These are phyloP conservation scores for Myrmophylax atrothorax DNA, from an alignment of 2,113 vertebrate species.

Conservation along the genomic window DNA sequence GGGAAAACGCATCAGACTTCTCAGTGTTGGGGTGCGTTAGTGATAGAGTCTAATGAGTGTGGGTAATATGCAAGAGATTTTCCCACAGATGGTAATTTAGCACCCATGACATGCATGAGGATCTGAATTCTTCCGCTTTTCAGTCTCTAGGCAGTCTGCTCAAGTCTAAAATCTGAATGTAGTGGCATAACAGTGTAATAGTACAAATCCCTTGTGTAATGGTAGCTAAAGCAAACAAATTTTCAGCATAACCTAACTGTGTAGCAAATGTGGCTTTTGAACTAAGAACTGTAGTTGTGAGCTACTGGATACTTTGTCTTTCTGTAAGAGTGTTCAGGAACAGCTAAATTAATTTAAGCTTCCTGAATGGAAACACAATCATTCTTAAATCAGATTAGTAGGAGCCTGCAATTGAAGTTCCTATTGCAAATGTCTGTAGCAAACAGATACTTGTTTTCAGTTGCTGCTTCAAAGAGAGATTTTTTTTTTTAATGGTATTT, in stretches of 20 bases:
- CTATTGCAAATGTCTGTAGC: not conserved
- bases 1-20: not conserved
- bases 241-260: not conserved
- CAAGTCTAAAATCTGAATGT: conserved; percentile 41
- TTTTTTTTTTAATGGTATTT: not conserved
- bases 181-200: conserved; percentile 33
- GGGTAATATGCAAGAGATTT: not conserved
- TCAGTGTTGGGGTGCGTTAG: not conserved
- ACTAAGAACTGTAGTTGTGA: not conserved
- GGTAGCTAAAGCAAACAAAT: conserved; percentile 40
- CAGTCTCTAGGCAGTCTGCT: conserved; percentile 21
- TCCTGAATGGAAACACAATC: conserved; percentile 54
- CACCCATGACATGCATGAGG: not conserved
- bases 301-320: conserved; percentile 14
- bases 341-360: conserved; percentile 58
- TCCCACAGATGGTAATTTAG: not conserved
- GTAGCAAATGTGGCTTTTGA: conserved; percentile 4
- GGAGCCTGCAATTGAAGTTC: conserved; percentile 41
- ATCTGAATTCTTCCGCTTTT: conserved; percentile 42
- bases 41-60: not conserved
- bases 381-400: conserved; percentile 51
- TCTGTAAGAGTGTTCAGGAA: conserved; percentile 40
- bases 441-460: conserved; percentile 14
- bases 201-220: not conserved
- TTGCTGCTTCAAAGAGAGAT: conserved; percentile 1